Evolutionary conservation across 2,888 invertebrate species (phyloP), one percentile per base, ranked within the genome.

Genomic region (Eupithecia abbreviata): DNA sequence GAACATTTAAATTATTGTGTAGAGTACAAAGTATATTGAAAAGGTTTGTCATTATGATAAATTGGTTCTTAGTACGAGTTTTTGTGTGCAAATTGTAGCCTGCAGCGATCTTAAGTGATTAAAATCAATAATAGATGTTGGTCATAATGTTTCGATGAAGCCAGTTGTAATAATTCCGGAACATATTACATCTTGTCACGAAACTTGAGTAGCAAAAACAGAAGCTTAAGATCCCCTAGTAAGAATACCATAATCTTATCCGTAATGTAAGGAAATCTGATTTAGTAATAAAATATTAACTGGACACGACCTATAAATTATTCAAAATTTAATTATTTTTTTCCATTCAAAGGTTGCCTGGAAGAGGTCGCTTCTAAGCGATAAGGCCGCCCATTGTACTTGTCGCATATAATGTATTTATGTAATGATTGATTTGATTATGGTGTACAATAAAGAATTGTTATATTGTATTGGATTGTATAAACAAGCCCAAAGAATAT

Each of bases 1-100:
- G 79, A 82, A 80, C 81, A 84, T 86, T 83, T 82, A 82, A 86
- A 85, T 86, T 79, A 84, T 82, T 82, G 80, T 81, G 84, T 83
- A 81, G 81, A 83, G 82, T 78, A 78, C 79, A 82, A 82, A 76
- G 78, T 77, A 71, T 83, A 82, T 84, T 83, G 81, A 86, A 84
- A 83, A 83, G 82, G 82, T 83, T 82, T 77, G 69, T 82, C 81
- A 81, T 82, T 82, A 80, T 80, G 76, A 75, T 78, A 80, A 79
- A 82, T 82, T 79, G 79, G 72, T 80, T 82, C 81, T 81, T 79
- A 79, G 74, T 76, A 47, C 68, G 62, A 51, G 76, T 81, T 81
- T 80, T 81, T 81, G 3, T 55, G 65, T 65, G 75, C 76, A 78
- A 77, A 81, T 77, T 76, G 73, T 76, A 68, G 77, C 78, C 75